Evolutionary conservation across 2,113 vertebrate species (phyloP), one percentile per base, ranked within the genome.

Genomic region (Lutjanus erythropterus): DNA sequence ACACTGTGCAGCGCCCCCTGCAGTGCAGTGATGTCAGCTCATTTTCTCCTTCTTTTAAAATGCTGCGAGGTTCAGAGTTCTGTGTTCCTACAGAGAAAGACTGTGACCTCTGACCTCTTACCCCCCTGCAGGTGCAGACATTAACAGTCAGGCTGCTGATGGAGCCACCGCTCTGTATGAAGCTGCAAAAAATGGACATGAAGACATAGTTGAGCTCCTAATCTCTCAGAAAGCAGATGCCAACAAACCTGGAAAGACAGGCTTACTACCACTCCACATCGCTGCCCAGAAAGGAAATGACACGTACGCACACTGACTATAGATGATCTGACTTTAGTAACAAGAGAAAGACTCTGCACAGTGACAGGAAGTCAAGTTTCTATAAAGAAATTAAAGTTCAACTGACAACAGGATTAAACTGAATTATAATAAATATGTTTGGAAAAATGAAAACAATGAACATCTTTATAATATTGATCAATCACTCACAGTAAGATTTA

Each of bases 61-160:
- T n/a, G n/a, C n/a, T n/a, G n/a, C n/a, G n/a, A n/a, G n/a, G n/a
- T n/a, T n/a, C n/a, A n/a, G n/a, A n/a, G n/a, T n/a, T n/a, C n/a
- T n/a, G n/a, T n/a, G n/a, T n/a, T n/a, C n/a, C n/a, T n/a, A n/a
- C n/a, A n/a, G n/a, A n/a, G n/a, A n/a, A n/a, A n/a, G n/a, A n/a
- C n/a, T n/a, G n/a, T 61, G 9, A 41, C 2, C 21, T 2, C 49
- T 59, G 21, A 50, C 27, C 14, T 11, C 1, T n/a, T 3, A 10
- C 6, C 15, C 18, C 14, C 37, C 37, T 41, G n/a, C 76, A 99
- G 98, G 97, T 11, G 97, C 96, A 16, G 95, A 98, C 74, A 91
- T 98, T 83, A 97, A 99, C 81, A 96, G 95, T 1, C 95, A 97
- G 87, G 97, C 97, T 61, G 94, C 94, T 3, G 97, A 99, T 65